Evolutionary conservation across 2,888 invertebrate genomes (phyloP), one percentile per base, ranked within the genome.

Genomic region (Brassicogethes aeneus): DNA sequence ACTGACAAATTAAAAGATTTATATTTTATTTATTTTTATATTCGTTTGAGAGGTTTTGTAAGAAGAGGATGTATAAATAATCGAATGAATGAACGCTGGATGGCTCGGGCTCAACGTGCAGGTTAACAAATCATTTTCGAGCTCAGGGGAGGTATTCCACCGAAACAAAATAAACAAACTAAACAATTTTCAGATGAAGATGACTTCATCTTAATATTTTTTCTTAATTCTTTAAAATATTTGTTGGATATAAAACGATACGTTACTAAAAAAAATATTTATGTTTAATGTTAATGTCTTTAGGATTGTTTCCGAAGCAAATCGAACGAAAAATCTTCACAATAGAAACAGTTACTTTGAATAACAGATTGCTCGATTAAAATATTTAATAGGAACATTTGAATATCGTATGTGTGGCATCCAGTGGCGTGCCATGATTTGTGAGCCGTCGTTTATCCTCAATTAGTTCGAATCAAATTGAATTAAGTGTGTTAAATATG

Each of bases 1-100:
- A 58, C 56, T 61, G 63, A 64, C 62, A 65, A 65, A 64, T 64
- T 64, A 60, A 60, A 64, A 59, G 63, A 64, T 63, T 65, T 63
- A 63, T 60, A 52, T 53, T 56, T 57, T 54, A 56, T 58, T 61
- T 59, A 52, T 55, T 53, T 54, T 46, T 54, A 41, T 51, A 43
- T 45, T 45, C 45, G 5, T 50, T 52, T 50, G 50, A 47, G 51
- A 52, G 46, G 45, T 32, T 50, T 52, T 50, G 50, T 48, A 51
- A 52, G 46, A 45, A 47, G 56, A 51, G 57, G 57, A 56, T 56
- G 53, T 55, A 57, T 59, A 59, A 57, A 59, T 55, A 54, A 32
- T 32, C 23, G 23, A 10, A 7, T 23, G 23, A 23, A 23, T 23
- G 23, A 10, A 23, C 10, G n/a, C n/a, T n/a, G n/a, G n/a, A n/a